A percentile compares a stretch with the other conserved stretches of the same genome.
phyloP scores from a whole-genome alignment of 2,888 invertebrate species.

The Eupeodes latifasciatus region DNA sequence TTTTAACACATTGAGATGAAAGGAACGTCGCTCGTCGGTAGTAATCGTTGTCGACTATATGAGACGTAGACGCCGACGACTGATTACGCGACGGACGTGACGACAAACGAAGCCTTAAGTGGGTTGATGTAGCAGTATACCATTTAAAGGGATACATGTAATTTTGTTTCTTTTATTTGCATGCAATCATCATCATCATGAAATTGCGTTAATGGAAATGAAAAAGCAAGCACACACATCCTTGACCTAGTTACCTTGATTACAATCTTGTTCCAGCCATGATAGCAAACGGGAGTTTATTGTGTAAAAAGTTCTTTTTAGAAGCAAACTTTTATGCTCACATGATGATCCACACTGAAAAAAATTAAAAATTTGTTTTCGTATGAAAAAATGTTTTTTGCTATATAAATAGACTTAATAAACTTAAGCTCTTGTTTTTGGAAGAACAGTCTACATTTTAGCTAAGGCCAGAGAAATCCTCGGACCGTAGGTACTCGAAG shows the following conservation, averaged over 20 bases:
- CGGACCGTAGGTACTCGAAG: too few species aligned
- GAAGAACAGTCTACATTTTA: too few species aligned
- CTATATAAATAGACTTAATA: too few species aligned
- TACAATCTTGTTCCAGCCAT: slow-evolving; percentile 26
- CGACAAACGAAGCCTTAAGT: not conserved
- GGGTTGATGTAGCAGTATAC: not conserved
- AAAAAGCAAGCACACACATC: slow-evolving; percentile 34
- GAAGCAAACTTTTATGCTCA: not conserved
- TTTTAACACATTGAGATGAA: slow-evolving; percentile 29
- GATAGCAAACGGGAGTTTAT: slow-evolving; percentile 32
- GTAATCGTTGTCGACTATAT: too few species aligned
- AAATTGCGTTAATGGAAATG: slow-evolving; percentile 70
- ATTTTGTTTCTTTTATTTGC: slow-evolving; percentile 63
- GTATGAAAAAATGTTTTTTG: too few species aligned
- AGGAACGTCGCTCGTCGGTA: not conserved
- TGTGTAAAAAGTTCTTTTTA: slow-evolving; percentile 5
- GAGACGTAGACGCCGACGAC: not conserved
- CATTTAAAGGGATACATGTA: slow-evolving; percentile 12
- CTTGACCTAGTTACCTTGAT: slow-evolving; percentile 63
- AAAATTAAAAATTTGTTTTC: not conserved
- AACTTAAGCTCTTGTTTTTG: too few species aligned
- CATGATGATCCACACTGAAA: not conserved
- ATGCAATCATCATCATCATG: slow-evolving; percentile 71
- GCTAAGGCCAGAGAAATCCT: too few species aligned
- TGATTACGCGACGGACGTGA: not conserved